Conservation (phyloP, 2,797 vertebrate genomes). For the Eleutherodactylus coqui region DNA sequence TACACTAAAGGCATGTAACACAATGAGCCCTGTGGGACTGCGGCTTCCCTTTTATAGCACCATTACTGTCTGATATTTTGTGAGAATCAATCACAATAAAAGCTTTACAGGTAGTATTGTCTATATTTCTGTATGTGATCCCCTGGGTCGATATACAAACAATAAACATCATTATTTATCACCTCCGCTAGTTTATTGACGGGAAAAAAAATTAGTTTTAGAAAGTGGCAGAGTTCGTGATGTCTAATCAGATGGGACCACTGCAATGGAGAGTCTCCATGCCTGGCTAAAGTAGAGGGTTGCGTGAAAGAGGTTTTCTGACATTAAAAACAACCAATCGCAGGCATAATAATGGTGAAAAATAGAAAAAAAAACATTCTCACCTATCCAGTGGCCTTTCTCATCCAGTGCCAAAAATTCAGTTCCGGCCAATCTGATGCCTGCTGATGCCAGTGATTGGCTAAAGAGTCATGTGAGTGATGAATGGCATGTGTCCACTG, state of each 20-base stretch:
- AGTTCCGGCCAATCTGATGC: no score
- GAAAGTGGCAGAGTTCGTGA: not conserved
- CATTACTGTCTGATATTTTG: constrained; percentile 30
- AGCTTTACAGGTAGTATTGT: constrained; percentile 8
- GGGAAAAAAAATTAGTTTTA: not conserved
- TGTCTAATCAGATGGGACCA: not conserved
- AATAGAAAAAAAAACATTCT: no score
- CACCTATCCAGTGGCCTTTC: no score
- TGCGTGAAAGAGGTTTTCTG: no score
- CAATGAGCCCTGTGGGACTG: constrained; percentile 32
- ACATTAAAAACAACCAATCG: no score
- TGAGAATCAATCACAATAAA: constrained; percentile 45
- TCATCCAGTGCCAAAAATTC: no score
- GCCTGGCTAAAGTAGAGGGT: no score
- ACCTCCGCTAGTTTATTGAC: not conserved
- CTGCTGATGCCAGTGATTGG: no score
- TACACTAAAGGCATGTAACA: constrained; percentile 52
- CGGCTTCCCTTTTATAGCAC: constrained; percentile 21
- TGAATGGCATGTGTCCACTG: no score
- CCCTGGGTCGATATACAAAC: not conserved
- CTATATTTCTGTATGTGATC: constrained; percentile 22
- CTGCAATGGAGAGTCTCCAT: not conserved
- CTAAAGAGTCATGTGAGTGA: no score
- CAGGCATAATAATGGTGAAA: no score
- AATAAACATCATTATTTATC: constrained; percentile 19